Evolutionary conservation across 1,140 invertebrate species (phyloP).

Genomic region (Nasonia giraulti): DNA sequence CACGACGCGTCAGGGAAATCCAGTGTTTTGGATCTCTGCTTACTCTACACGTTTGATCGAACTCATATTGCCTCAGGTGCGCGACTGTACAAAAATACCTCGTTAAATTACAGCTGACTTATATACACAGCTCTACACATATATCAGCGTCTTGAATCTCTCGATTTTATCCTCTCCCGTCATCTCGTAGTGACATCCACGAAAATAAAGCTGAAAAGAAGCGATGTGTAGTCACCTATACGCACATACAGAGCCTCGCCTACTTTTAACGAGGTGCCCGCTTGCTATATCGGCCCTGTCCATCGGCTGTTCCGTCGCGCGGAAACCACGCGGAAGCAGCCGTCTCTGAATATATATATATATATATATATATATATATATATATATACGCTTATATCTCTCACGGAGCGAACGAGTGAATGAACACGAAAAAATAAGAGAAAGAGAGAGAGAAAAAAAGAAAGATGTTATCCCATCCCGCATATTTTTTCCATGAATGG

Average conservation of each 20-base stretch:
- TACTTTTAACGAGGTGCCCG: slow-evolving; percentile 33
- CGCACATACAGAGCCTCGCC: background rate
- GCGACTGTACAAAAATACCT: background rate
- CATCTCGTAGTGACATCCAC: slow-evolving; percentile 6
- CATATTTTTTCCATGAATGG: background rate
- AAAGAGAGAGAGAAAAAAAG: background rate
- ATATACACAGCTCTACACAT: background rate
- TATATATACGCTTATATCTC: background rate
- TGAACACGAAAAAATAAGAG: background rate
- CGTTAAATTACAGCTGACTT: background rate
- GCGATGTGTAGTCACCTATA: background rate
- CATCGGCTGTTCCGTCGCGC: slow-evolving; percentile 27
- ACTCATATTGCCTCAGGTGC: background rate
- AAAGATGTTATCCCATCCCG: slow-evolving; percentile 13
- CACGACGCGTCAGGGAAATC: background rate
- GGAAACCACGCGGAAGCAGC: slow-evolving; percentile 35
- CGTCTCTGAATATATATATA: background rate
- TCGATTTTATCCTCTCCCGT: slow-evolving; percentile 15
- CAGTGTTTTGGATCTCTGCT: background rate
- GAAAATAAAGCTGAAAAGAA: background rate
- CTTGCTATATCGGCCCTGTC: slow-evolving; percentile 25
- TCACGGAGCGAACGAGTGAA: slow-evolving; percentile 1
- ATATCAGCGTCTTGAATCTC: background rate
- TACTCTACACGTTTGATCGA: background rate
- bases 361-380: too few relatives aligned